Conservation (phyloP, 2,888 invertebrate species). For the Apocheima hispidaria region DNA sequence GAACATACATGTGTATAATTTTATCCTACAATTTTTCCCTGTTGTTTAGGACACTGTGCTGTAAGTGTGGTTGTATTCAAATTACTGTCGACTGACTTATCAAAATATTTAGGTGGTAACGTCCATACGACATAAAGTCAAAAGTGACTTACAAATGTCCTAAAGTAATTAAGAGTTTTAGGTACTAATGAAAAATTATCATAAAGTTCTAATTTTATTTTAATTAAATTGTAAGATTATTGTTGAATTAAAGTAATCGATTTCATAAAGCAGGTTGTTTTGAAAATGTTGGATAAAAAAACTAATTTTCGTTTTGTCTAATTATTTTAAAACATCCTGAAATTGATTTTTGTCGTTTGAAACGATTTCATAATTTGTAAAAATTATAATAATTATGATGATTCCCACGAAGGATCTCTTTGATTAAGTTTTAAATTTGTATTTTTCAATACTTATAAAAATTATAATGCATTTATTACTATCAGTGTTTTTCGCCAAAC, state of each 20-base stretch:
- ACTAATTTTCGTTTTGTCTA: conserved; percentile 2
- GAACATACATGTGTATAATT: no score
- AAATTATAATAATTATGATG: conserved; percentile 42
- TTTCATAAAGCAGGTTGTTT: conserved; percentile 14
- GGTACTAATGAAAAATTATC: conserved; percentile 38
- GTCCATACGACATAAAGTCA: conserved; percentile 67
- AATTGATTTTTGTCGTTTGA: conserved; percentile 39
- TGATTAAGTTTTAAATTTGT: conserved; percentile 66
- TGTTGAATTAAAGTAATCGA: conserved; percentile 28
- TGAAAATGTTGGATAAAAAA: conserved; percentile 11
- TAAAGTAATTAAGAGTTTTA: conserved; percentile 50
- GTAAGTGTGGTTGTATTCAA: conserved; percentile 63
- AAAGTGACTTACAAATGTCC: conserved; percentile 60
- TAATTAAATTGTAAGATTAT: conserved; percentile 41
- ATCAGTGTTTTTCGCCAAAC: conserved; percentile 38
- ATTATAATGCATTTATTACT: conserved; percentile 16
- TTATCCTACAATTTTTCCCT: conserved; percentile 42
- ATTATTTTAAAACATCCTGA: conserved; percentile 15
- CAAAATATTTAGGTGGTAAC: conserved; percentile 60
- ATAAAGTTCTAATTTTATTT: conserved; percentile 34
- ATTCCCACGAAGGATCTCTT: conserved; percentile 70
- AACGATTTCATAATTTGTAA: conserved; percentile 50
- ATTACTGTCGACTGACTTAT: conserved; percentile 75
- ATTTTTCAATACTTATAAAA: conserved; percentile 22
- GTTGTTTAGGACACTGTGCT: conserved; percentile 47